Percentiles rank a stretch among this genome's conserved stretches.
Evolutionary conservation across 2,113 vertebrate species (phyloP).

Genomic region (Gracilinanus agilis): DNA sequence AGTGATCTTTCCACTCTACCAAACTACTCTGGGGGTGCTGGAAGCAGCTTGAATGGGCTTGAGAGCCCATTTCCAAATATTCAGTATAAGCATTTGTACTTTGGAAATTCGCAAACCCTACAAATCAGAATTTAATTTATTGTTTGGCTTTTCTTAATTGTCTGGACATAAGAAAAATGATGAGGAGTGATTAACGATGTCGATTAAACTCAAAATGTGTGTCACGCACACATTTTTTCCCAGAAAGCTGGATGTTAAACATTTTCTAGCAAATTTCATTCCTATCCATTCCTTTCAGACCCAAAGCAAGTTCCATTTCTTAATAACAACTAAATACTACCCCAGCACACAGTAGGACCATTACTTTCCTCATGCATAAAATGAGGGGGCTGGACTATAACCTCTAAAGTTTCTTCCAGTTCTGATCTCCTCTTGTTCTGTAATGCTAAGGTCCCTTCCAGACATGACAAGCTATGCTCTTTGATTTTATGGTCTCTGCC

Average conservation of each 20-base stretch:
- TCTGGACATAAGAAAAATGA: neutral
- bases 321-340: neutral
- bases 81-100: neutral
- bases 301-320: neutral
- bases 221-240: neutral
- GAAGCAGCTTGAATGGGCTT: too few species aligned
- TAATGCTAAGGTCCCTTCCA: neutral
- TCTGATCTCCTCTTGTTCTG: neutral
- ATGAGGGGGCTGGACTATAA: neutral
- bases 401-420: neutral
- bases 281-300: neutral
- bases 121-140: neutral
- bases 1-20: too few species aligned
- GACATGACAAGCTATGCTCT: neutral
- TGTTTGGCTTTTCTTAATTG: neutral
- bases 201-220: neutral
- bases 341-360: neutral
- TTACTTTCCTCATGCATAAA: neutral
- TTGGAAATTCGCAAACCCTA: neutral
- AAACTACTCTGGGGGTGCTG: too few species aligned
- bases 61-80: too few species aligned
- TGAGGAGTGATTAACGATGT: neutral
- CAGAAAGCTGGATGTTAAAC: neutral
- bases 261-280: neutral
- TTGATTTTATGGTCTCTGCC: neutral